A percentile compares a stretch with the other conserved stretches of the same genome.
phyloP scores from a whole-genome alignment of 2,797 vertebrate genomes.

The Sandelia bainsii region DNA sequence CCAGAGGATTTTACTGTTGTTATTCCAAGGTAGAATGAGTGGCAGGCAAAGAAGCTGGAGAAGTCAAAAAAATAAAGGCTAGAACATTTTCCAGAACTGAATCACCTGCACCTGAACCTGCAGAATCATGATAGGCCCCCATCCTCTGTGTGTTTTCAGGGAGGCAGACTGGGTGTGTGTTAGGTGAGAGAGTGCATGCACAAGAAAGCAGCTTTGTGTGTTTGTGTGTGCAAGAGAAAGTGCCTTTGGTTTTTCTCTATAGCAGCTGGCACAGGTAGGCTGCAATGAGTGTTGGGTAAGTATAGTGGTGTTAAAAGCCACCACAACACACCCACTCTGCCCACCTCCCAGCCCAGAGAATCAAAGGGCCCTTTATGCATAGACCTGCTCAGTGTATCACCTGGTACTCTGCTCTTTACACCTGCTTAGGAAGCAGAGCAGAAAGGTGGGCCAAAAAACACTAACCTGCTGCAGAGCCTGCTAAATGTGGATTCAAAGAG shows the following conservation, averaged over 20 bases:
- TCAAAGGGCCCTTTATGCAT: slow-evolving; percentile 75
- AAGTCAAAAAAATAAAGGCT: slow-evolving; percentile 32
- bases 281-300: slow-evolving; percentile 58
- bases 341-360: slow-evolving; percentile 46
- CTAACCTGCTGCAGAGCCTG: slow-evolving; percentile 8
- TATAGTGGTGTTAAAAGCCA: slow-evolving; percentile 57
- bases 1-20: slow-evolving; percentile 58
- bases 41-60: slow-evolving; percentile 20
- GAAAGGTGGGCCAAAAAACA: slow-evolving; percentile 16
- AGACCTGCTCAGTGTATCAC: slow-evolving; percentile 47
- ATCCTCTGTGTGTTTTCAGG: slow-evolving; percentile 8
- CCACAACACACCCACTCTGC: slow-evolving; percentile 32
- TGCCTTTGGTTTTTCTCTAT: slow-evolving; percentile 22
- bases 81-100: slow-evolving; percentile 43
- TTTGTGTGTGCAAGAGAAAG: slow-evolving; percentile 35
- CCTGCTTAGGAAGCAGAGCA: slow-evolving; percentile 18
- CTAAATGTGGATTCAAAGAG: slow-evolving; percentile 7
- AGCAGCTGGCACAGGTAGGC: slow-evolving; percentile 58
- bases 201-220: slow-evolving; percentile 9
- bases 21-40: slow-evolving; percentile 43
- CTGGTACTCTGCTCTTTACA: slow-evolving; percentile 43
- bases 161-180: slow-evolving; percentile 32
- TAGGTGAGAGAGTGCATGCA: slow-evolving; percentile 9
- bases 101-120: slow-evolving; percentile 62
- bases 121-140: slow-evolving; percentile 41